Evolutionary conservation across 2,888 invertebrate species (phyloP).

Genomic region (Noctua fimbriata): DNA sequence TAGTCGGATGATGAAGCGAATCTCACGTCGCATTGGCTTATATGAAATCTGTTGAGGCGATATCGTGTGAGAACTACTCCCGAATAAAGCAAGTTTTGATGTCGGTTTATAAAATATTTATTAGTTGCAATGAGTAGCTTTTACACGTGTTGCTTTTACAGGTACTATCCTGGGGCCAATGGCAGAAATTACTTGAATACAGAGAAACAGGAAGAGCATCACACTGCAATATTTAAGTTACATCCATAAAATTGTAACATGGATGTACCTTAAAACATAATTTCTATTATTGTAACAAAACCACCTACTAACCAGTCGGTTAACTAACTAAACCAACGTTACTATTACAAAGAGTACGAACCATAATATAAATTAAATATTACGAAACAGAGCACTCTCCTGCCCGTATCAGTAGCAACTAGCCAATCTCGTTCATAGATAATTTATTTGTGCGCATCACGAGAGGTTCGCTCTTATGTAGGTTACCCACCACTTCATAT

Average conservation of each 20-base stretch:
- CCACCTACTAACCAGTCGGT: not conserved
- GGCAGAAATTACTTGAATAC: not conserved
- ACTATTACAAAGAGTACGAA: not conserved
- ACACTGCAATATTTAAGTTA: not conserved
- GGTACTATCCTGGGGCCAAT: not conserved
- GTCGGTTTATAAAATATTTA: too few species aligned
- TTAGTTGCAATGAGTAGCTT: too few species aligned
- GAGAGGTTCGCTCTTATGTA: slow-evolving; percentile 83
- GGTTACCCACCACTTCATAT: slow-evolving; percentile 83
- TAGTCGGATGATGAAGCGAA: too few species aligned
- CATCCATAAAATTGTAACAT: not conserved
- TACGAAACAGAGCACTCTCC: slow-evolving; percentile 72
- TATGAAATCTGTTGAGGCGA: not conserved
- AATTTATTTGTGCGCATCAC: slow-evolving; percentile 88
- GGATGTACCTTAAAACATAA: too few species aligned
- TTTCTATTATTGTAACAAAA: not conserved
- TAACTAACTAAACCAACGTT: not conserved
- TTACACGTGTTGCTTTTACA: too few species aligned
- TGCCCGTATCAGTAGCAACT: slow-evolving; percentile 70
- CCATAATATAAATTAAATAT: slow-evolving; percentile 8
- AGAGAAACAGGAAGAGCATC: not conserved
- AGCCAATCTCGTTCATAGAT: slow-evolving; percentile 87
- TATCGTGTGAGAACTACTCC: not conserved
- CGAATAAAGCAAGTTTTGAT: not conserved
- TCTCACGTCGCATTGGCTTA: too few species aligned